Evolutionary conservation across 2,888 invertebrate species (phyloP), one percentile per base, ranked within the genome.

Genomic region (Ophion ellenae): DNA sequence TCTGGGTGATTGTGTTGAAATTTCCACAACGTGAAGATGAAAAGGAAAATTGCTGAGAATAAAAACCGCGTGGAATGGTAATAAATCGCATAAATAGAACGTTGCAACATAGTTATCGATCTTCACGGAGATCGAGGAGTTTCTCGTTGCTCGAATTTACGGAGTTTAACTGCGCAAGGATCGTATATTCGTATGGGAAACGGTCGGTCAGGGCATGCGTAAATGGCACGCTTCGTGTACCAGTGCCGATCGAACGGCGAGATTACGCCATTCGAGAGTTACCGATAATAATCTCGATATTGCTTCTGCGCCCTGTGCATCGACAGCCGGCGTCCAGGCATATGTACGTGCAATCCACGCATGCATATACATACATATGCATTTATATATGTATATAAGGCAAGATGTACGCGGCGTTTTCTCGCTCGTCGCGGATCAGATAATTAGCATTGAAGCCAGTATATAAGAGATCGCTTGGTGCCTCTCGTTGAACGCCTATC

Each of bases 211-310:
- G 80, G 87, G 89, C 88, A 89, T 89, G 90, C 89, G 90, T 91
- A 92, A 81, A 92, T 92, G 91, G 92, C 92, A 91, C 92, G 91
- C 92, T 92, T 89, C 90, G 89, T 83, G 83, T 67, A 84, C 87
- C 87, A 87, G 84, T 88, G 92, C 90, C 89, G 91, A 90, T 90
- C 88, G 82, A 82, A 81, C 82, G 63, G 61, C 82, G 87, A 92
- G 93, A 93, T 93, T 92, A 90, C 88, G 88, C 90, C 90, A 90
- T 90, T 88, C 89, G 86, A 86, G 90, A 89, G 88, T 87, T 88
- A 89, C 89, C 89, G 93, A 93, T 93, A 93, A 90, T 91, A 88
- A 93, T 93, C 93, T 92, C 87, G 90, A 92, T 92, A 92, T 92
- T 91, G 91, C 92, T 91, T 89, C 91, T 90, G 91, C 76, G 66